Percentiles rank a stretch among this genome's conserved stretches.
Conservation (phyloP, 2,113 vertebrate species). For the Scalopus aquaticus region DNA sequence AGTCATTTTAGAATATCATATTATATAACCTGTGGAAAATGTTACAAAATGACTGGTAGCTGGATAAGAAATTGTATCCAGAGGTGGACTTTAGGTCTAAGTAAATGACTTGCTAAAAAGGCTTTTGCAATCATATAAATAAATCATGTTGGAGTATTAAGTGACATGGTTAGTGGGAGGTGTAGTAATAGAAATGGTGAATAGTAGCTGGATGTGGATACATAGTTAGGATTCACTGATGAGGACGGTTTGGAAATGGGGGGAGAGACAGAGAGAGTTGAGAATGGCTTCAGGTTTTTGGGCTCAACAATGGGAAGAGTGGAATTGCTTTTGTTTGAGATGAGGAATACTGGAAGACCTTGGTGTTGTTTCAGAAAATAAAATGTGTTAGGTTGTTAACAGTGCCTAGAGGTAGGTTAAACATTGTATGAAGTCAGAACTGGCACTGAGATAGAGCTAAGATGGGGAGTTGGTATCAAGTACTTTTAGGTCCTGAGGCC, state of each 20-base stretch:
- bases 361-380: conserved; percentile 1
- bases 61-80: background rate
- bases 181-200: background rate
- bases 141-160: background rate
- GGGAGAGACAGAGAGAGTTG: background rate
- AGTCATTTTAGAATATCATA: background rate
- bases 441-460: background rate
- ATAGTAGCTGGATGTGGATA: background rate
- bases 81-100: background rate
- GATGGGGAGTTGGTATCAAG: background rate
- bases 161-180: background rate
- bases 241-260: background rate
- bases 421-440: background rate
- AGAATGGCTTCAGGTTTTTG: background rate
- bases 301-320: background rate
- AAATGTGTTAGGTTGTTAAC: background rate
- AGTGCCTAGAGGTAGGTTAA: background rate
- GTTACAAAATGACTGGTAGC: background rate
- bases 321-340: background rate
- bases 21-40: background rate
- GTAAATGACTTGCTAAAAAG: background rate
- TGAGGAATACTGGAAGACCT: background rate
- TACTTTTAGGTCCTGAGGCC: background rate
- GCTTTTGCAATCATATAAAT: background rate
- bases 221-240: background rate